Conservation (phyloP, 2,797 vertebrate genomes). For the Brotula barbata region DNA sequence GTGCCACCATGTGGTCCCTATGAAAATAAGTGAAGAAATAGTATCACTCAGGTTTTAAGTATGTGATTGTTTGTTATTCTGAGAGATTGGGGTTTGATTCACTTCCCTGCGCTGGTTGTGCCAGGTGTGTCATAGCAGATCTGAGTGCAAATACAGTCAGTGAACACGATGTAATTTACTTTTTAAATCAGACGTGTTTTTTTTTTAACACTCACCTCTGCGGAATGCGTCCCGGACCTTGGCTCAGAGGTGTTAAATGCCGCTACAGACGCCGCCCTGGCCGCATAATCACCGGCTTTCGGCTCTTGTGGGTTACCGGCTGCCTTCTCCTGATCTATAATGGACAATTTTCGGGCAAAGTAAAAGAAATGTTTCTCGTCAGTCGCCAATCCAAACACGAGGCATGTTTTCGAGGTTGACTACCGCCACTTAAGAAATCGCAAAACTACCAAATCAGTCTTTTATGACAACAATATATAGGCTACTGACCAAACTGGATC, state of each 20-base stretch:
- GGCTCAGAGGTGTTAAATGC: constrained; percentile 38
- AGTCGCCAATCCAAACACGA: constrained; percentile 37
- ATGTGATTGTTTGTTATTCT: no score
- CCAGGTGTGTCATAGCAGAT: not conserved
- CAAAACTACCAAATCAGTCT: constrained; percentile 40
- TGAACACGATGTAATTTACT: constrained; percentile 13
- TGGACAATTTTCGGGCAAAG: constrained; percentile 46
- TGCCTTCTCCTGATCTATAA: constrained; percentile 39
- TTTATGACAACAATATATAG: constrained; percentile 28
- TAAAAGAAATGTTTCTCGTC: constrained; percentile 52
- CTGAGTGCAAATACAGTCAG: constrained; percentile 5
- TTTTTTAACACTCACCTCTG: constrained; percentile 53
- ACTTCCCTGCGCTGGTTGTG: no score
- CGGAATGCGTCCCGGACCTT: constrained; percentile 45
- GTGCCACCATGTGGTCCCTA: no score
- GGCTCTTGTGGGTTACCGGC: constrained; percentile 41
- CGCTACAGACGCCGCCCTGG: constrained; percentile 46
- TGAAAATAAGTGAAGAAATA: no score
- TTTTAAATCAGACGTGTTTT: constrained; percentile 16
- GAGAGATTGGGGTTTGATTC: no score
- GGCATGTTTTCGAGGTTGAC: constrained; percentile 35
- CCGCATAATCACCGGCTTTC: constrained; percentile 59
- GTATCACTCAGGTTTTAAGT: no score
- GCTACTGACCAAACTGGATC: not conserved
- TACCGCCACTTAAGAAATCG: constrained; percentile 43